A percentile compares a stretch with the other conserved stretches of the same genome.
phyloP scores from a whole-genome alignment of 2,888 invertebrate genomes.

The Leptarthrus brevirostris region DNA sequence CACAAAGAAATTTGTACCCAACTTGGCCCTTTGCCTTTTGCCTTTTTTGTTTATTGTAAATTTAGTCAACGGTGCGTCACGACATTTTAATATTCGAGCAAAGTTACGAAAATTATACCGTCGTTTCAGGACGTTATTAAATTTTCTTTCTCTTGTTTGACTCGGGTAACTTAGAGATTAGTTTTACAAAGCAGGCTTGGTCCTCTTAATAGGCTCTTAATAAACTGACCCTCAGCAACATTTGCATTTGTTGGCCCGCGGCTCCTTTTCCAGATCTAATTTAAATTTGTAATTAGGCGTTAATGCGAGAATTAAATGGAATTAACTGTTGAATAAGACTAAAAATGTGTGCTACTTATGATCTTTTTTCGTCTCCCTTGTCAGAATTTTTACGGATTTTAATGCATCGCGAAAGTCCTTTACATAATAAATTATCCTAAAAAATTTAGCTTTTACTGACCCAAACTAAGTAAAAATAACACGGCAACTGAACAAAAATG shows the following conservation, averaged over 20 bases:
- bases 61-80: constrained; percentile 2
- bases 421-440: no score
- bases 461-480: no score
- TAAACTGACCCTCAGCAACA: constrained; percentile 3
- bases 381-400: no score
- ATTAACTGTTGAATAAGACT: no score
- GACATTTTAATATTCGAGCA: constrained; percentile 28
- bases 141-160: constrained; percentile 1
- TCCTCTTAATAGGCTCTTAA: not conserved
- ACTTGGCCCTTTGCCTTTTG: not conserved
- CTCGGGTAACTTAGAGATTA: not conserved
- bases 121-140: constrained; percentile 10
- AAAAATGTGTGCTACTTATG: no score
- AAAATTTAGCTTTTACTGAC: no score
- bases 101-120: constrained; percentile 13
- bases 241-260: not conserved
- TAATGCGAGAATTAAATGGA: no score
- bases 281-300: not conserved
- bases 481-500: no score
- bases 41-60: constrained; percentile 3
- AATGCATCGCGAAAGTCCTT: no score
- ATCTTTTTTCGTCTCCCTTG: no score
- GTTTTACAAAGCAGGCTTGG: not conserved
- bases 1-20: constrained; percentile 30
- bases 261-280: not conserved